Evolutionary conservation across 2,113 vertebrate genomes (phyloP).

Genomic region (Xenopus laevis): DNA sequence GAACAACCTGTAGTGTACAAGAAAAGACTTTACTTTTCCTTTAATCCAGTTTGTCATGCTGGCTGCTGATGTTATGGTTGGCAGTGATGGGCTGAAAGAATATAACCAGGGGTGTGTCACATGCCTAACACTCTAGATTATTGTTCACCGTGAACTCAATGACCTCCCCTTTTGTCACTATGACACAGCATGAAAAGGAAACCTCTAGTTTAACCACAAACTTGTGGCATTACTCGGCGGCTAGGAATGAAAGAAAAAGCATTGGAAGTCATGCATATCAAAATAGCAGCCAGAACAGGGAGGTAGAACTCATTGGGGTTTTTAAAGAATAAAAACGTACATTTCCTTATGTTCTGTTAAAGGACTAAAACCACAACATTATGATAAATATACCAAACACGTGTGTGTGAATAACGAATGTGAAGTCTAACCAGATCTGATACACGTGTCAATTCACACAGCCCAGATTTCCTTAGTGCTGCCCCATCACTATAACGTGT

Average conservation of each 20-base stretch:
- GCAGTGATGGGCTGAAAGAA: background rate
- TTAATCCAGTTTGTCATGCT: slow-evolving; percentile 1
- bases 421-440: no score
- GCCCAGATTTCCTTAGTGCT: no score
- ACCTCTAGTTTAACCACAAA: background rate
- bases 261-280: background rate
- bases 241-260: background rate
- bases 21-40: no score
- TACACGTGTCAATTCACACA: no score
- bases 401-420: no score
- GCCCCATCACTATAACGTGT: no score
- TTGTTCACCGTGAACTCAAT: background rate
- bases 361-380: no score
- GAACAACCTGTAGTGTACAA: background rate
- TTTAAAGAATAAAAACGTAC: no score
- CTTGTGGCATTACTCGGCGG: background rate
- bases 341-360: no score
- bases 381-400: no score
- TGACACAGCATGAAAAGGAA: slow-evolving; percentile 1
- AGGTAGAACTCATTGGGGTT: no score
- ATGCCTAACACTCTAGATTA: background rate
- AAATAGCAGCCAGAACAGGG: no score
- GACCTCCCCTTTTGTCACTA: background rate
- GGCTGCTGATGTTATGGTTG: background rate
- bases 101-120: background rate